Evolutionary conservation across 2,888 invertebrate species (phyloP).

Genomic region (Chrysopilus asiliformis): DNA sequence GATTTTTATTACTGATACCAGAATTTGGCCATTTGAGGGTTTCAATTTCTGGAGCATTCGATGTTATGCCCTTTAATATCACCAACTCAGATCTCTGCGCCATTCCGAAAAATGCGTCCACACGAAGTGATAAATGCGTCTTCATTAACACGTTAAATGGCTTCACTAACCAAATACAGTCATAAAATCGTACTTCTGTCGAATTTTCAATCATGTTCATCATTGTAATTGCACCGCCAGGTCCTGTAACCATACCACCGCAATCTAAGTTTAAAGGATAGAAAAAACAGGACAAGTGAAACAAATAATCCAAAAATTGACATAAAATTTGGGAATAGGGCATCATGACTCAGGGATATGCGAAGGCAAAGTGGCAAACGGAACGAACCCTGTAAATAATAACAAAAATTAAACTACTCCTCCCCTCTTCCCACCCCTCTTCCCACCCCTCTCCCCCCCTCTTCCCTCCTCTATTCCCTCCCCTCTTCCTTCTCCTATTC

Average conservation of each 20-base stretch:
- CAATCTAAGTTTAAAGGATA: too few species aligned
- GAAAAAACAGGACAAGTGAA: too few species aligned
- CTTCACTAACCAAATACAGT: constrained; percentile 59
- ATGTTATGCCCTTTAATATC: constrained; percentile 54
- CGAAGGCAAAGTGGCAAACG: too few species aligned
- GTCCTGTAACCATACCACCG: constrained; percentile 54
- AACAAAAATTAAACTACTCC: too few species aligned
- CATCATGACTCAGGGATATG: too few species aligned
- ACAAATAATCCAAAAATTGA: too few species aligned
- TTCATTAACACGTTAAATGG: constrained; percentile 51
- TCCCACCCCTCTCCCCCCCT: too few species aligned
- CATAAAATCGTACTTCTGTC: constrained; percentile 44
- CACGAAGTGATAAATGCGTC: constrained; percentile 50
- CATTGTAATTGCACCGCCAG: constrained; percentile 62
- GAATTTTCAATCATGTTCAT: constrained; percentile 53
- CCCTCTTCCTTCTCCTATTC: too few species aligned
- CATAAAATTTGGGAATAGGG: too few species aligned
- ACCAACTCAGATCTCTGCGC: constrained; percentile 47
- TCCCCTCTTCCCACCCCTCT: too few species aligned
- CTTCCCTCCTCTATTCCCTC: too few species aligned
- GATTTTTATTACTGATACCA: constrained; percentile 38
- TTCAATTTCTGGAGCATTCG: constrained; percentile 46
- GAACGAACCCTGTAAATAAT: too few species aligned
- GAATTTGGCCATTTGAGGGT: constrained; percentile 42
- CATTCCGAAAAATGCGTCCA: constrained; percentile 45